Evolutionary conservation across 2,888 invertebrate genomes (phyloP), one percentile per base, ranked within the genome.

Genomic region (Willowsia nigromaculata): DNA sequence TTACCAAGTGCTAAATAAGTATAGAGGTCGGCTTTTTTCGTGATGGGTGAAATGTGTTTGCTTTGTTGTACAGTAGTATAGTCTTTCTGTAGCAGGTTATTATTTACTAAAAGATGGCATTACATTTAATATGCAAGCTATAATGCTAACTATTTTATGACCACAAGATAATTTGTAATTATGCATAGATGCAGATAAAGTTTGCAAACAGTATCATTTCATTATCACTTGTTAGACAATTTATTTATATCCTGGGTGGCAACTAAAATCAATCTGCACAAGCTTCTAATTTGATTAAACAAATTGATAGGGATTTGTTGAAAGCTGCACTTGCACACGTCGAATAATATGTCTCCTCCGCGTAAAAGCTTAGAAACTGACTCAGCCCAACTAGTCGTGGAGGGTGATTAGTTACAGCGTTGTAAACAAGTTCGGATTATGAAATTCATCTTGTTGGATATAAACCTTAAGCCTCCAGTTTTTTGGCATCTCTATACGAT

Each of bases 231-330:
- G 47, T 47, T 47, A 47, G 18, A 43, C 76, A 76, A 78, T 78
- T 78, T 78, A 78, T 74, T 85, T 85, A 33, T 74, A n/a, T 27
- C 59, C 18, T 11, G 18, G 53, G n/a, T 33, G 74, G 47, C 62
- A 88, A 88, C 78, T 88, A 88, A 84, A 88, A 88, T 88, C 88
- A 88, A 88, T 88, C 76, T 78, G 27, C 18, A n/a, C 7, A 3
- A 65, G 84, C 33, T 62, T 13, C 68, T 89, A 85, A 85, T 89
- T 89, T 81, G 89, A 89, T 89, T 89, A 89, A 68, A 80, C 89
- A 89, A 89, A 89, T 85, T 89, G 88, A 78, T 88, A 53, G 71
- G 88, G 88, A 89, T 85, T 89, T 89, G 84, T 80, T 74, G 30
- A 40, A 37, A 80, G 74, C 65, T 80, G 80, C 80, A 56, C 80